Conservation (phyloP, 2,113 vertebrate species). For the Rhagologus leucostigma region DNA sequence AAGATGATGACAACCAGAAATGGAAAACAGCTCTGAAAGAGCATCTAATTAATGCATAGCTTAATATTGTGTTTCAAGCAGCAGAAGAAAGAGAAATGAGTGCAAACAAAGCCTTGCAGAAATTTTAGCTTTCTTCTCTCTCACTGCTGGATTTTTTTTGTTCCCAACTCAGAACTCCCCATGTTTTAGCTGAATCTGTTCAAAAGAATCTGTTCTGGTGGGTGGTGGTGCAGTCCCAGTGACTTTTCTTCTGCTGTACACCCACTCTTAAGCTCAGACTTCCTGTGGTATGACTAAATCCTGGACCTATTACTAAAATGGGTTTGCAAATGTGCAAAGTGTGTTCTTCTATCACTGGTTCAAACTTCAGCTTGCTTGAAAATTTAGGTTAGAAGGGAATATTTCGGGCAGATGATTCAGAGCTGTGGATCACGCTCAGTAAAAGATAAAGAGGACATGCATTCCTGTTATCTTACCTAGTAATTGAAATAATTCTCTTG, state of each 20-base stretch:
- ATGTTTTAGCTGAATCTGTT: background rate
- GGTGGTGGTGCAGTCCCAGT: background rate
- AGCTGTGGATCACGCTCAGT: background rate
- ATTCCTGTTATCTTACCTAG: background rate
- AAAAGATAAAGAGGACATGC: background rate
- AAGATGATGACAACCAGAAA: background rate
- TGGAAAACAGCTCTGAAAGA: background rate
- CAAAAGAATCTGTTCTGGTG: background rate
- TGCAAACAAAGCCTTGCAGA: background rate
- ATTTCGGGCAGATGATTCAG: background rate
- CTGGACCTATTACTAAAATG: background rate
- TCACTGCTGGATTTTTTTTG: background rate
- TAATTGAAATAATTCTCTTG: background rate
- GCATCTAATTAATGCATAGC: background rate
- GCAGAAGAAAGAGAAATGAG: background rate
- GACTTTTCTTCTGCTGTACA: background rate
- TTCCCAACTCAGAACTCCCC: background rate
- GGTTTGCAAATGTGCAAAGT: background rate
- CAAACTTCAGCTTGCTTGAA: background rate
- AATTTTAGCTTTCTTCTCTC: background rate
- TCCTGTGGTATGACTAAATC: background rate
- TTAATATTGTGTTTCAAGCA: background rate
- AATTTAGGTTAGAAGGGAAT: background rate
- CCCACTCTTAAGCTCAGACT: background rate
- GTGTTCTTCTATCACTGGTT: background rate